phyloP scores from a whole-genome alignment of 2,113 vertebrate genomes.

The Nansenia antarctica region DNA sequence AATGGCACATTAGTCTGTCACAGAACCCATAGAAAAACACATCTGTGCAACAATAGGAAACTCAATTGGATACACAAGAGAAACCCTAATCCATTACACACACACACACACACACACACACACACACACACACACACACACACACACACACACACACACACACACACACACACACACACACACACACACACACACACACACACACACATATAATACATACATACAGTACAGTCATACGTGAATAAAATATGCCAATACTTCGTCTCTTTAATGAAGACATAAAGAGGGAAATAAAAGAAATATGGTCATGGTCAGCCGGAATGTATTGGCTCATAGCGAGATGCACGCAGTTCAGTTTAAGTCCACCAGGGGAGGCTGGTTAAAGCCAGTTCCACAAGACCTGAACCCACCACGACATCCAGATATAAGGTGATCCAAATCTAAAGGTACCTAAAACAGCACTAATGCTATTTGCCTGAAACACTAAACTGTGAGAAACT shows the following conservation, averaged over 20 bases:
- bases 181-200: too few species aligned
- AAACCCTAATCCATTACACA: slow-evolving; percentile 20
- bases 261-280: slow-evolving; percentile 9
- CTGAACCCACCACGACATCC: slow-evolving; percentile 45
- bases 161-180: too few species aligned
- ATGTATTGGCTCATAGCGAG: slow-evolving; percentile 50
- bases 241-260: background rate
- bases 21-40: slow-evolving; percentile 22
- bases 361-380: slow-evolving; percentile 38
- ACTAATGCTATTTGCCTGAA: background rate
- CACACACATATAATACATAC: slow-evolving; percentile 6
- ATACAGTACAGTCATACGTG: background rate
- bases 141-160: too few species aligned
- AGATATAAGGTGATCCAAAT: slow-evolving; percentile 10
- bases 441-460: slow-evolving; percentile 52
- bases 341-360: slow-evolving; percentile 50
- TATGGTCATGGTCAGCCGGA: slow-evolving; percentile 46
- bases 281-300: slow-evolving; percentile 2
- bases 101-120: too few species aligned
- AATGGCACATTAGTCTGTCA: slow-evolving; percentile 27
- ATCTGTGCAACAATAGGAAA: slow-evolving; percentile 30
- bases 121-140: too few species aligned
- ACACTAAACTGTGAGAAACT: background rate
- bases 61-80: too few species aligned
- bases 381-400: slow-evolving; percentile 2